Percentiles rank a stretch among this genome's conserved stretches.
Evolutionary conservation across 2,113 vertebrate genomes (phyloP).

Genomic region (Piaya cayana): DNA sequence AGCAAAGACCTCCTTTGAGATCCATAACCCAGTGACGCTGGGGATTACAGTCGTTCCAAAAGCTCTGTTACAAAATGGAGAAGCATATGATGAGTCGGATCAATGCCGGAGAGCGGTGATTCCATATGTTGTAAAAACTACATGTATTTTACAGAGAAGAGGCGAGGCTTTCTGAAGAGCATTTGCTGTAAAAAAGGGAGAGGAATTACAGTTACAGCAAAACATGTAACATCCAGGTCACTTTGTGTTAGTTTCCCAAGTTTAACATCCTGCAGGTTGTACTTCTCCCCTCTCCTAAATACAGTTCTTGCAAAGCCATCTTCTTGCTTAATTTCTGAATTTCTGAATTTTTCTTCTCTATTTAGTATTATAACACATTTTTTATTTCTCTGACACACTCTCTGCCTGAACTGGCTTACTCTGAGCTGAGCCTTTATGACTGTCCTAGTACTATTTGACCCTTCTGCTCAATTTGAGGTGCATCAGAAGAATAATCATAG

Average conservation of each 20-base stretch:
- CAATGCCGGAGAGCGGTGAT: not conserved
- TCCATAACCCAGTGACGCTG: not conserved
- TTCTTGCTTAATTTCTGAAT: not conserved
- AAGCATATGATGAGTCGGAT: accelerated
- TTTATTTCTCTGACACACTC: not conserved
- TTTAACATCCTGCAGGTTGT: not conserved
- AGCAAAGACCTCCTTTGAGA: not conserved
- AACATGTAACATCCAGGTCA: not conserved
- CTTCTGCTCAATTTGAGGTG: not conserved
- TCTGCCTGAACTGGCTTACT: not conserved
- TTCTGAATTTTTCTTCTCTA: not conserved
- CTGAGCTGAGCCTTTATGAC: not conserved
- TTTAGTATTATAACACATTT: not conserved
- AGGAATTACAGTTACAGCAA: not conserved
- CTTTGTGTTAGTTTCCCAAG: not conserved
- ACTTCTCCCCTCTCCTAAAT: not conserved
- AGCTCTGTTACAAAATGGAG: not conserved
- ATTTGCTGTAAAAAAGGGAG: not conserved
- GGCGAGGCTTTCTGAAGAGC: not conserved
- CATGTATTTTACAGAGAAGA: not conserved
- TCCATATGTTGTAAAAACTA: not conserved
- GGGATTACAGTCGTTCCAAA: not conserved
- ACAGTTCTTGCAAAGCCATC: not conserved
- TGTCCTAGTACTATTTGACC: not conserved
- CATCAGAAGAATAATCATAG: not conserved